Evolutionary conservation across 2,888 invertebrate genomes (phyloP), one percentile per base, ranked within the genome.

Genomic region (Drosophila monieri): DNA sequence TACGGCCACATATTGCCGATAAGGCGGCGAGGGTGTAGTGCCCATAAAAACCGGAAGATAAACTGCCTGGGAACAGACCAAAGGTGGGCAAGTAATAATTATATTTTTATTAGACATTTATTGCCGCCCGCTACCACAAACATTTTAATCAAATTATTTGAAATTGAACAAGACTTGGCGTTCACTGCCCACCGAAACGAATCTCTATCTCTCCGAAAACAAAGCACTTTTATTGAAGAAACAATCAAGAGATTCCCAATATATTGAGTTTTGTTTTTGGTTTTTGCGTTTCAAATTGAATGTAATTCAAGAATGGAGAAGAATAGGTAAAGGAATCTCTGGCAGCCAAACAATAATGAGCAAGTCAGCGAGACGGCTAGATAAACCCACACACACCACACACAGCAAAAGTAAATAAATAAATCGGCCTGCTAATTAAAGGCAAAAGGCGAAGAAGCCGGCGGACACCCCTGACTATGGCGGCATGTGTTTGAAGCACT

Each of bases 41-140:
- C 59, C 74, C 75, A 81, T 78, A 80, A 83, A 77, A 80, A 78
- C 55, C 57, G 55, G 71, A 58, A 64, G 56, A 54, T 44, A 30
- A 48, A 55, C 46, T 44, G 61, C 61, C 58, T 55, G 68, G 72
- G 41, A 55, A 49, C 54, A 25, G 84, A 78, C 80, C 88, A 75
- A 74, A 78, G 78, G 78, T 80, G 71, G 77, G 78, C 76, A 85
- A 80, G 89, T 88, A 88, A 89, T 88, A 90, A 89, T 90, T 90
- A 90, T 89, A 88, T 88, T 88, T 90, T 90, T 89, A 90, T 90
- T 89, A 86, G 90, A 90, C 90, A 89, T 89, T 90, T 90, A 90
- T 89, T 90, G 88, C 89, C 81, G 1, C 27, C 8, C 15, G 35
- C 35, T n/a, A 14, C 84, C 72, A 69, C 62, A 74, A 80, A 88